These are phyloP conservation scores for Cotesia glomerata DNA, from an alignment of 1,140 invertebrate genomes.

Conservation along the genomic window DNA sequence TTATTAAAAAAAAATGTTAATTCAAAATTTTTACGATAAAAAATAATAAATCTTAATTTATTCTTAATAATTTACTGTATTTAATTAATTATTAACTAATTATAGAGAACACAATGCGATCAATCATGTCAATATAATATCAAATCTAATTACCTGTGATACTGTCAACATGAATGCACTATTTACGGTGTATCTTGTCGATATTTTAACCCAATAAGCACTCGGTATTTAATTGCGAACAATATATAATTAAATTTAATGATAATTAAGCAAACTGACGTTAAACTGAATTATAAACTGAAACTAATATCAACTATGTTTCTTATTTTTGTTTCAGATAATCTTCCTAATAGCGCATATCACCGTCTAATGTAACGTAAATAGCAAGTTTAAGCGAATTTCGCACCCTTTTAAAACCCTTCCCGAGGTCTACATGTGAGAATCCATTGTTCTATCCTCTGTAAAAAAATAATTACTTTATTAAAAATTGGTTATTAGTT, in stretches of 20 bases:
- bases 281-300: background rate
- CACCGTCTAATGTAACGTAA: conserved; percentile 60
- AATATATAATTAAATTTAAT: no score
- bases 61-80: no score
- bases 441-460: conserved; percentile 60
- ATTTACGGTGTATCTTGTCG: no score
- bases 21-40: no score
- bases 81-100: no score
- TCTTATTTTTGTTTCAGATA: conserved; percentile 41
- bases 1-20: no score
- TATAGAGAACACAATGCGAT: no score
- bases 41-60: no score
- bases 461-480: conserved; percentile 54
- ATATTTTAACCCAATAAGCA: background rate
- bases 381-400: conserved; percentile 47
- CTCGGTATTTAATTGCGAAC: background rate
- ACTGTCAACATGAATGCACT: no score
- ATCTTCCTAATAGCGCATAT: conserved; percentile 61
- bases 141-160: no score
- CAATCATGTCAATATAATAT: no score
- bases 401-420: conserved; percentile 44
- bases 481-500: conserved; percentile 47
- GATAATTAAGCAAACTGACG: no score
- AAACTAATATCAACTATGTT: background rate
- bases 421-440: conserved; percentile 51